phyloP scores from a whole-genome alignment of 2,113 vertebrate species.

The Notarius lentiginosus region DNA sequence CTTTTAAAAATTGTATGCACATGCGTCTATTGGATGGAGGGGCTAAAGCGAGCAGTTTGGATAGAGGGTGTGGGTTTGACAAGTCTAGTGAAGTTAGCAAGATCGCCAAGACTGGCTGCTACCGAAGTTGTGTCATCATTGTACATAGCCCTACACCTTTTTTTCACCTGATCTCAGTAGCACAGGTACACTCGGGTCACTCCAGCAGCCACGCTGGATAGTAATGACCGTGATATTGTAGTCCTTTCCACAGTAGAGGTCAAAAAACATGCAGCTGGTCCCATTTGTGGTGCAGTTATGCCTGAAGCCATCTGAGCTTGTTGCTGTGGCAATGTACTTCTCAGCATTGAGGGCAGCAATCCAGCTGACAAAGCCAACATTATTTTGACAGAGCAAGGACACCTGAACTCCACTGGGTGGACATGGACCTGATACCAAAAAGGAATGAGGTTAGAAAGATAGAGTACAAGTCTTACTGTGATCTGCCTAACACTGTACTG shows the following conservation, averaged over 20 bases:
- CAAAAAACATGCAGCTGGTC: conserved; percentile 61
- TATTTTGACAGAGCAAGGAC: conserved; percentile 63
- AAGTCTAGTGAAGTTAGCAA: background rate
- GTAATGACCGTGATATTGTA: conserved; percentile 61
- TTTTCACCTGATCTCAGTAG: conserved; percentile 66
- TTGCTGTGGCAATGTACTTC: conserved; percentile 59
- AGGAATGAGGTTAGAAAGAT: background rate
- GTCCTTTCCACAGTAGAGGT: conserved; percentile 65
- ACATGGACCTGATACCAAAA: conserved; percentile 63
- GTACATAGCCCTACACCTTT: background rate
- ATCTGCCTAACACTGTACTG: background rate
- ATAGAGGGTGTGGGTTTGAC: background rate
- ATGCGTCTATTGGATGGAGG: background rate
- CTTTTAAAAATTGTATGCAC: background rate
- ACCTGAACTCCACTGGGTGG: conserved; percentile 62
- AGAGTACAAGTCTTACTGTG: background rate
- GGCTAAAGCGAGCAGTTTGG: background rate
- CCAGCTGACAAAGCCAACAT: conserved; percentile 67
- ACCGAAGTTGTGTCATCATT: background rate
- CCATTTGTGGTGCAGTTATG: conserved; percentile 63
- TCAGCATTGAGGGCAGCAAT: conserved; percentile 53
- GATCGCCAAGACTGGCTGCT: background rate
- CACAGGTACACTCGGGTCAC: conserved; percentile 60
- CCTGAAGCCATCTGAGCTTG: background rate
- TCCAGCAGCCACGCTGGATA: conserved; percentile 65